These are phyloP conservation scores for Nymphicus hollandicus DNA, from an alignment of 2,113 vertebrate genomes.

Conservation along the genomic window DNA sequence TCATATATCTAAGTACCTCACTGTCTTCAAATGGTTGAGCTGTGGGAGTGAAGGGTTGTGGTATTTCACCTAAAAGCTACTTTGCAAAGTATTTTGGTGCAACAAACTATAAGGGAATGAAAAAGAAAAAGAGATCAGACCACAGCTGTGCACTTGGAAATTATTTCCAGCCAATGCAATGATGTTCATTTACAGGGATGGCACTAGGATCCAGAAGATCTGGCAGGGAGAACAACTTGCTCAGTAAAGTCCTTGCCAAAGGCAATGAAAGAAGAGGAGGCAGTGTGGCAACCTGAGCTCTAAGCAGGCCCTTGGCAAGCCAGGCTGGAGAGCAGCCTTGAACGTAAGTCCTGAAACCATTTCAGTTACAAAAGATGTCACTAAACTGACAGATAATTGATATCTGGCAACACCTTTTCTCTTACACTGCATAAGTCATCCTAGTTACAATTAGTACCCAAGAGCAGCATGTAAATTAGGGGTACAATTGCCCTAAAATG, in stretches of 20 bases:
- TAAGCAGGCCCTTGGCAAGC: background rate
- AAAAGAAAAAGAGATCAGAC: background rate
- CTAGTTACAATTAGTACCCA: background rate
- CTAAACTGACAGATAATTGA: background rate
- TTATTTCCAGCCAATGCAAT: background rate
- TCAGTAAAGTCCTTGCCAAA: background rate
- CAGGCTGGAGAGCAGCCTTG: background rate
- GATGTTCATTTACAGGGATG: background rate
- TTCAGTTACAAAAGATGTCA: background rate
- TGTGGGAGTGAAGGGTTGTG: background rate
- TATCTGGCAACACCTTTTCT: background rate
- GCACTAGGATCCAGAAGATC: background rate
- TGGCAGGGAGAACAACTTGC: background rate
- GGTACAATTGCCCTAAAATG: background rate
- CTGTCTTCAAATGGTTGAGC: background rate
- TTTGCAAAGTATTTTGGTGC: background rate
- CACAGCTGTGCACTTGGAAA: background rate
- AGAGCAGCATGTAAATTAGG: background rate
- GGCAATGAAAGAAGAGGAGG: background rate
- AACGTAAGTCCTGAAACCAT: background rate
- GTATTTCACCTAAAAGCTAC: background rate
- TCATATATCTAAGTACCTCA: background rate
- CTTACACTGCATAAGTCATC: background rate
- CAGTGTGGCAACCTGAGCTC: background rate
- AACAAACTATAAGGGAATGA: rapidly evolving